Percentiles rank a stretch among this genome's conserved stretches.
Conservation (phyloP, 37 sponge, comb jelly and placozoan species). For the Geodia barretti region DNA sequence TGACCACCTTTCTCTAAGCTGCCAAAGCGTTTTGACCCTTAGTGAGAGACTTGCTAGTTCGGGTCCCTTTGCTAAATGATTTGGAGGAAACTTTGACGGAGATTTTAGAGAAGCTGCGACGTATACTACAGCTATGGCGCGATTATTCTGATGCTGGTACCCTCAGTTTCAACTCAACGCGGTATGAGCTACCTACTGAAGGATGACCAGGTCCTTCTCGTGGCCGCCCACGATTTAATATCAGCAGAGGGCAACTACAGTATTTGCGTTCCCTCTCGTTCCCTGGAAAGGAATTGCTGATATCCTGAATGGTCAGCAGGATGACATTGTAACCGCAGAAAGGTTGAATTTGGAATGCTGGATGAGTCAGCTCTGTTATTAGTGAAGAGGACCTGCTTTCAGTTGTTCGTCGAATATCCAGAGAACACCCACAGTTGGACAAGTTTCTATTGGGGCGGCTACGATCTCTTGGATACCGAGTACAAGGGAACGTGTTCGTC, state of each 20-base stretch:
- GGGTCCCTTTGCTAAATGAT: too few species aligned
- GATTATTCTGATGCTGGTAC: too few species aligned
- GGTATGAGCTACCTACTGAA: too few species aligned
- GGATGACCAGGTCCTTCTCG: too few species aligned
- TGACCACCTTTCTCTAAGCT: too few species aligned
- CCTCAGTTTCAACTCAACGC: too few species aligned
- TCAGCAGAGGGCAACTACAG: slow-evolving; percentile 13
- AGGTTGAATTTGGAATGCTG: neutral
- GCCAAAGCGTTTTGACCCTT: too few species aligned
- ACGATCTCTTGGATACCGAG: neutral
- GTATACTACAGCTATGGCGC: too few species aligned
- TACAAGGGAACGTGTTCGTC: slow-evolving; percentile 6
- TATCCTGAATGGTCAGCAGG: neutral
- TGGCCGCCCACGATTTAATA: slow-evolving; percentile 7
- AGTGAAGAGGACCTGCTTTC: slow-evolving; percentile 7
- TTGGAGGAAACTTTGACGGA: too few species aligned
- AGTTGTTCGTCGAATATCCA: slow-evolving; percentile 8
- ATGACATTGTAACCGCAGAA: slow-evolving; percentile 3
- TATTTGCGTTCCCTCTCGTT: slow-evolving; percentile 1
- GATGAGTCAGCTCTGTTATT: neutral
- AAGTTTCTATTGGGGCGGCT: slow-evolving; percentile 22
- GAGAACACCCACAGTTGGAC: slow-evolving; percentile 28
- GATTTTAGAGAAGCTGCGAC: too few species aligned
- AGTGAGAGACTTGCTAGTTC: too few species aligned
- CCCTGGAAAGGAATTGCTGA: slow-evolving; percentile 2